These are phyloP conservation scores for Orientallactaga sibirica DNA, from an alignment of 2,797 vertebrate species.

Conservation along the genomic window DNA sequence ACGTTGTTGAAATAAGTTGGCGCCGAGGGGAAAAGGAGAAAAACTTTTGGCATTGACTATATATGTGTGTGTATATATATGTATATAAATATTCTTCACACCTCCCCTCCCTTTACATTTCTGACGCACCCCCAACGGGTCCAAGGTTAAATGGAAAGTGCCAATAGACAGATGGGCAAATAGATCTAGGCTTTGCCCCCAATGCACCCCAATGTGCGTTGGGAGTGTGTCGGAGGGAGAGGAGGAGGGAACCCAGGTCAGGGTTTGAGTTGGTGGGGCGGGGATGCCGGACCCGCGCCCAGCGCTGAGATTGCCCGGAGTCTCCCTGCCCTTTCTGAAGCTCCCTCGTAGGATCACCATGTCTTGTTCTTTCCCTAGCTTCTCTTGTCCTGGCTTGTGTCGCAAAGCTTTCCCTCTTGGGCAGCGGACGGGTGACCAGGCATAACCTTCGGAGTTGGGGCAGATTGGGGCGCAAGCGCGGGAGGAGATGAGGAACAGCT, in stretches of 20 bases:
- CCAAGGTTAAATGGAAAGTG: constrained; percentile 80
- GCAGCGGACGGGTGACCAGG: background rate
- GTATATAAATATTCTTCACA: constrained; percentile 79
- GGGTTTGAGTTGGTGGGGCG: constrained; percentile 57
- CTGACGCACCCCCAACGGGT: constrained; percentile 76
- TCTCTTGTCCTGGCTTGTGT: background rate
- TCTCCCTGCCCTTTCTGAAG: constrained; percentile 51
- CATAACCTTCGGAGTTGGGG: background rate
- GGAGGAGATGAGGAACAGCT: constrained; percentile 67
- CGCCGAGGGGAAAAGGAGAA: constrained; percentile 62
- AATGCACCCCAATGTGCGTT: constrained; percentile 35
- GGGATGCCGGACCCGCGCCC: constrained; percentile 51
- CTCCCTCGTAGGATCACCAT: background rate
- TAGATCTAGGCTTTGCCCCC: constrained; percentile 52
- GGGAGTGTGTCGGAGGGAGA: constrained; percentile 73
- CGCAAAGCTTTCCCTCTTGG: background rate
- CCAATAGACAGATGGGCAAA: constrained; percentile 73
- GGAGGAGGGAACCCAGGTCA: constrained; percentile 47
- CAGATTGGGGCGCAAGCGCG: constrained; percentile 69
- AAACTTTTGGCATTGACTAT: constrained; percentile 78
- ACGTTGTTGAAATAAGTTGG: constrained; percentile 70
- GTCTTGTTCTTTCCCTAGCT: background rate
- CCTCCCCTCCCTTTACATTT: constrained; percentile 76
- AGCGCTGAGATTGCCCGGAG: constrained; percentile 4
- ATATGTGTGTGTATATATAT: constrained; percentile 67